Evolutionary conservation across 2,797 vertebrate species (phyloP), one percentile per base, ranked within the genome.

Genomic region (Brotula barbata): DNA sequence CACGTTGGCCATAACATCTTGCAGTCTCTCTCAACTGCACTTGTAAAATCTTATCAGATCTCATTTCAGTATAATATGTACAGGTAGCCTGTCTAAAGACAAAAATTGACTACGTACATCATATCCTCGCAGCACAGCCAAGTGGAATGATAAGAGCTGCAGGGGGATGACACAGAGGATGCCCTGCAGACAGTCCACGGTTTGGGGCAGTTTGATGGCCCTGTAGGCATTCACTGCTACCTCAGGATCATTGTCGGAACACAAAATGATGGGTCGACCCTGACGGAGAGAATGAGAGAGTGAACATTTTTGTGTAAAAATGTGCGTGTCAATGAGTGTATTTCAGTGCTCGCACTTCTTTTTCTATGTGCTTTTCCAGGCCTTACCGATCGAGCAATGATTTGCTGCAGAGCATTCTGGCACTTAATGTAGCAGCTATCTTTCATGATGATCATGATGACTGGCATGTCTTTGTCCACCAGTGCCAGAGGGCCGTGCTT

Each of bases 391-490:
- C 96, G 92, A 58, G 96, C 96, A 0, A 91, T 95, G 85, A 98
- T 83, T 73, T 98, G 96, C 36, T 97, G 93, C 77, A 98, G 88
- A 58, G 96, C 96, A 1, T 97, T 98, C 82, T 98, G 95, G 78
- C 96, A 98, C 84, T 98, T 98, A 62, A 72, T 80, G 78, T 97
- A 97, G 86, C 95, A 96, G 72, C 91, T 89, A 19, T 98, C 96
- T 67, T 88, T 95, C 95, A 96, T 95, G 81, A 97, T 93, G 77
- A 98, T 87, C 96, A 98, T 97, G 85, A 98, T 97, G 74, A 98
- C 93, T 0, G 96, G 96, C 96, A 98, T 98, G 70, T 96, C 82
- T 75, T 95, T 94, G 86, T 98, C 96, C 20, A 98, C 66, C 4
- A 98, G 90, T 0, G 96, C 96, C 84, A 98, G 82, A 0, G 96